Percentiles rank a stretch among this genome's conserved stretches.
Conservation (phyloP, 37 sponge, comb jelly and placozoan species). For the Aplysina aerophoba region DNA sequence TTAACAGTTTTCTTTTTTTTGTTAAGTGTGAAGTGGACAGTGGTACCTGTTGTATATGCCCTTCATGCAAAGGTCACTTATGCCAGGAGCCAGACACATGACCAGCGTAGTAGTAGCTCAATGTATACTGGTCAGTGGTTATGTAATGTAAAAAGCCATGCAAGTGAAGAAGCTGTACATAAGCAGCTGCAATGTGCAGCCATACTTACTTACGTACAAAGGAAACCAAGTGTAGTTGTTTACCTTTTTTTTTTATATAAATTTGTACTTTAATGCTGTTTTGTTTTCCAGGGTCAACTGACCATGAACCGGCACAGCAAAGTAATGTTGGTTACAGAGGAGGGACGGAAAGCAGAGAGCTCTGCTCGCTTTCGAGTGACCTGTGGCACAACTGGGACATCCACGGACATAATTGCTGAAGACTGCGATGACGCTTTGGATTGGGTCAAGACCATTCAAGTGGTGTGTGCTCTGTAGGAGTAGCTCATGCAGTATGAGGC, state of each 20-base stretch:
- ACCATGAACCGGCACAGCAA: background rate
- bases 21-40: too few species aligned
- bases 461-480: constrained; percentile 53
- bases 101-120: too few species aligned
- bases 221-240: background rate
- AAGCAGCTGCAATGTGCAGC: too few species aligned
- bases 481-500: too few species aligned
- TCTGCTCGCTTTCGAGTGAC: constrained; percentile 41
- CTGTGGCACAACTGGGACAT: constrained; percentile 1
- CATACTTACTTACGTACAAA: constrained; percentile 7
- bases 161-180: background rate
- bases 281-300: background rate
- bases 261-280: background rate
- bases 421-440: constrained; percentile 25
- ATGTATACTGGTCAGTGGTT: too few species aligned
- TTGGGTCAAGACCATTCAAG: constrained; percentile 51
- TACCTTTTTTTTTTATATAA: background rate
- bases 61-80: too few species aligned
- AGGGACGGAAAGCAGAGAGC: too few species aligned
- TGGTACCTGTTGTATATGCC: too few species aligned
- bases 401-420: constrained; percentile 45
- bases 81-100: too few species aligned
- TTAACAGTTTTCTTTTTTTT: too few species aligned
- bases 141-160: too few species aligned
- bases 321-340: background rate